These are phyloP conservation scores for Drosophila anomelani DNA, from an alignment of 2,888 invertebrate genomes.

Conservation along the genomic window DNA sequence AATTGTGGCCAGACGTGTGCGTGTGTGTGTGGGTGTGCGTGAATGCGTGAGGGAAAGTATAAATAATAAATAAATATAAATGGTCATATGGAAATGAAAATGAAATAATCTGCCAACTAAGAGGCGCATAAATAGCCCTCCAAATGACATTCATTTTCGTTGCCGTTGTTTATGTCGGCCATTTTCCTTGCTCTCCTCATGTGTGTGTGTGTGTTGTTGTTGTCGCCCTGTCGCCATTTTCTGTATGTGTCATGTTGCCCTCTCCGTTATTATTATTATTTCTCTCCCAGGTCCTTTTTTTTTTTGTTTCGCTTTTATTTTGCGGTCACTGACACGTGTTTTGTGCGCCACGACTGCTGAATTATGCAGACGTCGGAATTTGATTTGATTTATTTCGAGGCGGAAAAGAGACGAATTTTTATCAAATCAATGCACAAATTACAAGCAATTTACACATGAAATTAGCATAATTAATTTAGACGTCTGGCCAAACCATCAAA, in stretches of 20 bases:
- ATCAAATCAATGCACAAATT: constrained; percentile 76
- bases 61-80: constrained; percentile 57
- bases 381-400: constrained; percentile 72
- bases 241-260: constrained; percentile 30
- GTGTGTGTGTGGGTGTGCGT: constrained; percentile 9
- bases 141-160: constrained; percentile 67
- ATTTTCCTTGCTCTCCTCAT: constrained; percentile 43
- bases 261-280: constrained; percentile 32
- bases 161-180: constrained; percentile 56
- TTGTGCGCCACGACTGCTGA: constrained; percentile 46
- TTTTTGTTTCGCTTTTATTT: constrained; percentile 32
- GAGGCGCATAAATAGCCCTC: constrained; percentile 72
- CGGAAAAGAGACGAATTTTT: constrained; percentile 30
- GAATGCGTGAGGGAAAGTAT: constrained; percentile 33
- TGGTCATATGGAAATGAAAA: constrained; percentile 63
- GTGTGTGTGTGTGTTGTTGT: constrained; percentile 15
- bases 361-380: constrained; percentile 69
- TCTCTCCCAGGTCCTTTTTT: constrained; percentile 31
- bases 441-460: constrained; percentile 64
- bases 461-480: constrained; percentile 76
- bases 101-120: constrained; percentile 75
- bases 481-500: constrained; percentile 34
- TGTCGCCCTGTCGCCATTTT: constrained; percentile 49
- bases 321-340: constrained; percentile 74
- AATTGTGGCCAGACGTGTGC: constrained; percentile 26